phyloP scores from a whole-genome alignment of 2,797 vertebrate species.

The Pseudotriccus pelzelni region DNA sequence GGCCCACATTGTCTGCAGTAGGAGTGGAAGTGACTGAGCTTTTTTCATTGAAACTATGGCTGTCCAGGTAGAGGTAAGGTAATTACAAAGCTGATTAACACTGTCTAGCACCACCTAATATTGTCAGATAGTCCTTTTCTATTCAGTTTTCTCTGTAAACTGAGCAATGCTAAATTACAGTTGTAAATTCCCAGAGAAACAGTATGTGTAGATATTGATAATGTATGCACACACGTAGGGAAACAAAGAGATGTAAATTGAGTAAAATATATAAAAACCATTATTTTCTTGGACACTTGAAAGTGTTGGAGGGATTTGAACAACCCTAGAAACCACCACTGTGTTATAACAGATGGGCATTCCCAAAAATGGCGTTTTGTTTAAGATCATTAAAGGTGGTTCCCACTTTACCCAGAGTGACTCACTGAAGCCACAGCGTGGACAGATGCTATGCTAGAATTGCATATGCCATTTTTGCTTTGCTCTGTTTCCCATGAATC shows the following conservation, averaged over 20 bases:
- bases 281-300: background rate
- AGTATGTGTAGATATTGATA: background rate
- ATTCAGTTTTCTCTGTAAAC: background rate
- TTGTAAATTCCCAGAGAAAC: background rate
- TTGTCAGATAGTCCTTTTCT: background rate
- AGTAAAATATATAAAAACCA: background rate
- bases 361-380: background rate
- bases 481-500: background rate
- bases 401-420: background rate
- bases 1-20: background rate
- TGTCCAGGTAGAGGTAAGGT: constrained; percentile 24
- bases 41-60: constrained; percentile 2
- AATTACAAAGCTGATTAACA: background rate
- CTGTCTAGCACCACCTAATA: background rate
- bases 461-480: background rate
- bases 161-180: background rate
- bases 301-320: background rate
- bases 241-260: background rate
- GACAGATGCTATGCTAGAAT: background rate
- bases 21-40: background rate
- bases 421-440: background rate
- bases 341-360: background rate
- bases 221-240: background rate
- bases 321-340: background rate
- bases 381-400: background rate